These are phyloP conservation scores for Linurgus olivaceus DNA, from an alignment of 2,797 vertebrate genomes.

Conservation along the genomic window DNA sequence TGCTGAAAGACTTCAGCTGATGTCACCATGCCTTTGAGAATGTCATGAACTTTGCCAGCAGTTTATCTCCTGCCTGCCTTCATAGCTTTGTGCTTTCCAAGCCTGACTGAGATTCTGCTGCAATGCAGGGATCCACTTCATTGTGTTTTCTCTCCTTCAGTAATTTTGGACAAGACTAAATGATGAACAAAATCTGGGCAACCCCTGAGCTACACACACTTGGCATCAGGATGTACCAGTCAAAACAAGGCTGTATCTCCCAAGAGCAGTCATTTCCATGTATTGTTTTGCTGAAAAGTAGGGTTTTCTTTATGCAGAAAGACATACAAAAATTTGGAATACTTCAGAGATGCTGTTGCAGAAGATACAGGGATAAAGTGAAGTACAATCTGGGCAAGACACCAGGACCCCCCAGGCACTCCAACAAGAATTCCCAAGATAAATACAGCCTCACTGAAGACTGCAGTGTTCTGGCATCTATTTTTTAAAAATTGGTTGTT, in stretches of 20 bases:
- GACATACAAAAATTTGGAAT: background rate
- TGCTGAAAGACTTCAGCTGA: background rate
- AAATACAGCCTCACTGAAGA: background rate
- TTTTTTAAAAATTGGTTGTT: background rate
- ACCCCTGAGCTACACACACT: background rate
- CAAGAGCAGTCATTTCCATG: background rate
- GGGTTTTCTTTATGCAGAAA: conserved; percentile 30
- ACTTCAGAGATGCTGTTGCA: background rate
- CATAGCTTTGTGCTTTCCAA: background rate
- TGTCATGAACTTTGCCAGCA: background rate
- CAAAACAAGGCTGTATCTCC: background rate
- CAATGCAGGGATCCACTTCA: background rate
- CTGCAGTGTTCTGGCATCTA: background rate
- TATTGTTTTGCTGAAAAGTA: background rate
- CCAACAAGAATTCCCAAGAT: background rate
- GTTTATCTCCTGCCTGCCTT: background rate
- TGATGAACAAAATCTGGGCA: background rate
- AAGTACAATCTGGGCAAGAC: background rate
- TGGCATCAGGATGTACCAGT: background rate
- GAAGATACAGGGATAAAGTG: background rate
- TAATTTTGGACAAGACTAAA: background rate
- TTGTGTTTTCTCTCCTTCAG: background rate
- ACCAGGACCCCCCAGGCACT: background rate
- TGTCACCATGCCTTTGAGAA: background rate
- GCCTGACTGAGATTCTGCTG: background rate